Evolutionary conservation across 2,888 invertebrate species (phyloP).

Genomic region (Drosophila mimica): DNA sequence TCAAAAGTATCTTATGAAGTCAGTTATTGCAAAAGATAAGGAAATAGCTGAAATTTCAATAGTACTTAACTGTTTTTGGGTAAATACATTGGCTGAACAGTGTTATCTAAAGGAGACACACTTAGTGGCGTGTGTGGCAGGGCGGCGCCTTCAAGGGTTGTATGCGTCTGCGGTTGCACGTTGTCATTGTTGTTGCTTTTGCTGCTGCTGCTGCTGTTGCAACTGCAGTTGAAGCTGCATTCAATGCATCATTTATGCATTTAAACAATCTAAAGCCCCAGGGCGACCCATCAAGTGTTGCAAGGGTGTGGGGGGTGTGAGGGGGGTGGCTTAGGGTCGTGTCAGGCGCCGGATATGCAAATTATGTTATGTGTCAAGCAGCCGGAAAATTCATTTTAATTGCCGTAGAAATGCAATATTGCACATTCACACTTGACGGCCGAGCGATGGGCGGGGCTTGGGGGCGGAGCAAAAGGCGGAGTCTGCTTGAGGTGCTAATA

Average conservation of each 20-base stretch:
- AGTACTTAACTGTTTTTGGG: neutral
- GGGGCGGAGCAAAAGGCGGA: neutral
- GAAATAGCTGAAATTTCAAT: neutral
- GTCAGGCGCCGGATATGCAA: conserved; percentile 79
- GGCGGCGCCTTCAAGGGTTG: conserved; percentile 58
- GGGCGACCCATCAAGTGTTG: conserved; percentile 34
- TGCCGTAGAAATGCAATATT: conserved; percentile 80
- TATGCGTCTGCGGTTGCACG: conserved; percentile 58
- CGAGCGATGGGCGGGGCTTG: neutral
- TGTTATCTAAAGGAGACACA: conserved; percentile 49
- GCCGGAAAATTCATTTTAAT: conserved; percentile 84
- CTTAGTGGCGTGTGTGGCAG: neutral
- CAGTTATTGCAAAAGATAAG: neutral
- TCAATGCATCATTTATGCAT: conserved; percentile 69
- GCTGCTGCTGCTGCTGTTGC: conserved; percentile 29
- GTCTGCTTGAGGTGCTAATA: conserved; percentile 58
- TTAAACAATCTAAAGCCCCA: conserved; percentile 66
- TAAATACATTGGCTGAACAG: conserved; percentile 36
- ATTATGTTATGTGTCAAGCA: conserved; percentile 84
- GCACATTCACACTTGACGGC: conserved; percentile 39
- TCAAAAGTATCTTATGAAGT: no score
- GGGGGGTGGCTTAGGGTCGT: conserved; percentile 5
- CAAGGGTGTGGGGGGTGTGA: no score
- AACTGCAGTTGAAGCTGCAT: conserved; percentile 42
- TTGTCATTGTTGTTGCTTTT: conserved; percentile 17